Evolutionary conservation across 2,797 vertebrate genomes (phyloP).

Genomic region (Phoeniculus purpureus): DNA sequence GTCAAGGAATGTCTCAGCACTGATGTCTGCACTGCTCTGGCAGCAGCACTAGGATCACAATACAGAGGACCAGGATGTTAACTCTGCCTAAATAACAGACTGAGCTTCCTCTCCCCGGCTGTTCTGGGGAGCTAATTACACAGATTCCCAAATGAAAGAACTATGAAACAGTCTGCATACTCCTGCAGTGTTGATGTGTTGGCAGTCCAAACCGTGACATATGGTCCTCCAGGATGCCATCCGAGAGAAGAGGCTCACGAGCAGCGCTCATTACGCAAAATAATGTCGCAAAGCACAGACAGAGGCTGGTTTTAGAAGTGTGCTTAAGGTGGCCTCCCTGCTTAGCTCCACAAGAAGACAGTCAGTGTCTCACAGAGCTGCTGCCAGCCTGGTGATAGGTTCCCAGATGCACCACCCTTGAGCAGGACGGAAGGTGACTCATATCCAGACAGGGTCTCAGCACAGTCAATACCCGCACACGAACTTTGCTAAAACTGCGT

Average conservation of each 20-base stretch:
- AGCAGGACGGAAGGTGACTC: slow-evolving; percentile 63
- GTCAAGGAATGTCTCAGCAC: neutral
- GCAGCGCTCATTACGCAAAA: slow-evolving; percentile 4
- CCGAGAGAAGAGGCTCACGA: slow-evolving; percentile 41
- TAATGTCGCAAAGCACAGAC: slow-evolving; percentile 42
- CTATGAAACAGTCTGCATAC: slow-evolving; percentile 65
- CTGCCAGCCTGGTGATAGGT: slow-evolving; percentile 9
- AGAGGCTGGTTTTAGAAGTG: slow-evolving; percentile 35
- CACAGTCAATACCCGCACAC: neutral
- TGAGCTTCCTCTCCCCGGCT: slow-evolving; percentile 47
- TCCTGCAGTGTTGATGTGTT: slow-evolving; percentile 65
- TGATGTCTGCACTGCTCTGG: slow-evolving; percentile 24
- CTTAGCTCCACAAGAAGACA: slow-evolving; percentile 21
- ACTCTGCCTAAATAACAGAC: slow-evolving; percentile 71
- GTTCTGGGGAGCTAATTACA: slow-evolving; percentile 67
- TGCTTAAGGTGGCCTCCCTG: slow-evolving; percentile 25
- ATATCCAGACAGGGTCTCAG: neutral
- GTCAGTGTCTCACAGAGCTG: neutral
- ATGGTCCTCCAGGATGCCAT: slow-evolving; percentile 68
- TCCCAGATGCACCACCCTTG: slow-evolving; percentile 5
- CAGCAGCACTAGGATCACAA: slow-evolving; percentile 23
- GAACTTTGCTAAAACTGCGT: neutral
- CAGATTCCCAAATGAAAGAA: slow-evolving; percentile 58
- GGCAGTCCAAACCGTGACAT: slow-evolving; percentile 68
- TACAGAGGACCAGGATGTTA: slow-evolving; percentile 58